A percentile compares a stretch with the other conserved stretches of the same genome.
These are phyloP conservation scores for Limonius californicus DNA, from an alignment of 1,140 invertebrate species.

Conservation along the genomic window DNA sequence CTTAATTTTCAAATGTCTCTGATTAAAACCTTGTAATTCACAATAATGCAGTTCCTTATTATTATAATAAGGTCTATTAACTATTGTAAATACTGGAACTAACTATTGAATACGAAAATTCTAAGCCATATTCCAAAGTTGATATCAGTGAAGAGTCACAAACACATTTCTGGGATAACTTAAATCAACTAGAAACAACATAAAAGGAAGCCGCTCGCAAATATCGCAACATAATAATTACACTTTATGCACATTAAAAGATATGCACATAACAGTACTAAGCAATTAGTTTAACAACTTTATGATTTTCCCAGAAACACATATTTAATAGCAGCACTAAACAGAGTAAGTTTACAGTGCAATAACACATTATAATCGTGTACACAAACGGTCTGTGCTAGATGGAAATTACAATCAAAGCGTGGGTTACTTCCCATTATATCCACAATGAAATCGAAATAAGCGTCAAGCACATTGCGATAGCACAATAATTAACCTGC, in stretches of 20 bases:
- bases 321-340: not conserved
- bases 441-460: not conserved
- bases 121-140: too few species aligned
- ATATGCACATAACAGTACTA: not conserved
- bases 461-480: not conserved
- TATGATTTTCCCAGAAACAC: not conserved
- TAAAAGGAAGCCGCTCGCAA: not conserved
- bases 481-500: not conserved
- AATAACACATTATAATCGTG: not conserved
- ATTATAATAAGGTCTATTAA: too few species aligned
- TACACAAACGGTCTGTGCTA: not conserved
- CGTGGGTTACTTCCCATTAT: not conserved
- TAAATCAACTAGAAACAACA: too few species aligned
- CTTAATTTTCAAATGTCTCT: too few species aligned
- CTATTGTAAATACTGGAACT: too few species aligned
- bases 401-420: not conserved
- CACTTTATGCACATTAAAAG: not conserved
- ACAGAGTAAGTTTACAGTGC: not conserved
- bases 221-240: not conserved
- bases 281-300: not conserved
- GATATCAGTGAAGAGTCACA: too few species aligned
- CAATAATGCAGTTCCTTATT: too few species aligned
- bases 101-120: too few species aligned
- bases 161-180: too few species aligned
- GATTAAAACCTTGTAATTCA: too few species aligned